These are phyloP conservation scores for Fringilla coelebs DNA, from an alignment of 2,797 vertebrate genomes.

Conservation along the genomic window DNA sequence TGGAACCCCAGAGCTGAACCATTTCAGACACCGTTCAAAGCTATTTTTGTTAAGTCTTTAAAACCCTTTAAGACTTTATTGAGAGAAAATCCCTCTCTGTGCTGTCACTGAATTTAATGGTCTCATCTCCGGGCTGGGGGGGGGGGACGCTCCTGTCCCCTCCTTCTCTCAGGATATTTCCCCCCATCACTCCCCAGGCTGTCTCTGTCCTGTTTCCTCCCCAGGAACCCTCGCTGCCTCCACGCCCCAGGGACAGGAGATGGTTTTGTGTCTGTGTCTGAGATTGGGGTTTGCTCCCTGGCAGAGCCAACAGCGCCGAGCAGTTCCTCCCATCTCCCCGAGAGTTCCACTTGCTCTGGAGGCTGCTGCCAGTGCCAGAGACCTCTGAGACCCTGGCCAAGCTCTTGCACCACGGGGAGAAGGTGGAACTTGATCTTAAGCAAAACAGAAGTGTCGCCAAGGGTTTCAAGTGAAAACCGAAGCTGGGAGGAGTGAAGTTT, in stretches of 20 bases:
- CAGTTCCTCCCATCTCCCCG: background rate
- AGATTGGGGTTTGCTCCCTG: background rate
- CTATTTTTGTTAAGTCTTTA: background rate
- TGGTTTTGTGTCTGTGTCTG: background rate
- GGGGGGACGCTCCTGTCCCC: accelerated
- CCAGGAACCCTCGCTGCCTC: background rate
- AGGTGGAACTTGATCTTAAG: slow-evolving; percentile 64
- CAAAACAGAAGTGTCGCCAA: slow-evolving; percentile 52
- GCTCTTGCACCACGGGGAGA: slow-evolving; percentile 40
- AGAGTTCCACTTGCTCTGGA: background rate
- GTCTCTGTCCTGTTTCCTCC: background rate
- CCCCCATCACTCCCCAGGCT: accelerated
- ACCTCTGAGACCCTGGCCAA: slow-evolving; percentile 27
- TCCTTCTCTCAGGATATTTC: accelerated
- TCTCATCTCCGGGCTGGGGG: background rate
- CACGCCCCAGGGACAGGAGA: accelerated
- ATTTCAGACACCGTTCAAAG: background rate
- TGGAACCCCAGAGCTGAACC: background rate
- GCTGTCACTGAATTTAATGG: background rate
- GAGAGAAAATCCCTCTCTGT: background rate
- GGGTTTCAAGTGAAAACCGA: background rate
- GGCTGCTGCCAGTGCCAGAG: background rate
- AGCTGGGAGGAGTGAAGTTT: slow-evolving; percentile 23
- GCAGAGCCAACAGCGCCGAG: background rate
- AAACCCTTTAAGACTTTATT: background rate